Percentiles rank a stretch among this genome's conserved stretches.
Evolutionary conservation across 2,113 vertebrate genomes (phyloP).

Genomic region (Tinamus guttatus): DNA sequence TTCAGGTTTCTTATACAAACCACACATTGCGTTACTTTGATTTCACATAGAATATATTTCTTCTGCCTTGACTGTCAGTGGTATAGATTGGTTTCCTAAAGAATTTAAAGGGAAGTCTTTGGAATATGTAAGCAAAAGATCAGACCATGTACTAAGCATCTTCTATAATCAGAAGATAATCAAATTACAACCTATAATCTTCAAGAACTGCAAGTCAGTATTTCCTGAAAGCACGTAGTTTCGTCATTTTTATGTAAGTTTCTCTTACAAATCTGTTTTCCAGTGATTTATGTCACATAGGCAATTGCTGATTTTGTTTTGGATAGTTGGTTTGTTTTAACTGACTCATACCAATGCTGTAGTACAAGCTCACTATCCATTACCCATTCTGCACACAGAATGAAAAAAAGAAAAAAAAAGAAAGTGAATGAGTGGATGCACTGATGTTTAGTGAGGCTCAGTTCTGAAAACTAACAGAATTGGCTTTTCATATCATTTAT

Average conservation of each 20-base stretch:
- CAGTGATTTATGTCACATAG: neutral
- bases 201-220: neutral
- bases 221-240: neutral
- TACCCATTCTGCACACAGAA: neutral
- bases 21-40: neutral
- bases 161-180: neutral
- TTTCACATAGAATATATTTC: neutral
- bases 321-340: neutral
- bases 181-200: neutral
- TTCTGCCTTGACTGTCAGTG: neutral
- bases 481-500: neutral
- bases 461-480: neutral
- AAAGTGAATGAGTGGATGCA: neutral
- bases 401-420: neutral
- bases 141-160: neutral
- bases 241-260: neutral
- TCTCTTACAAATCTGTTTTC: neutral
- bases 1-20: neutral
- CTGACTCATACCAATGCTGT: neutral
- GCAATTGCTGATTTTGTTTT: fast-evolving
- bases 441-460: neutral
- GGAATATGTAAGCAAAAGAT: neutral
- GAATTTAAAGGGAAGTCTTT: neutral
- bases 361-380: neutral
- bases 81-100: neutral